These are phyloP conservation scores for Drosophila mimetica DNA, from an alignment of 2,888 invertebrate genomes.

Conservation along the genomic window DNA sequence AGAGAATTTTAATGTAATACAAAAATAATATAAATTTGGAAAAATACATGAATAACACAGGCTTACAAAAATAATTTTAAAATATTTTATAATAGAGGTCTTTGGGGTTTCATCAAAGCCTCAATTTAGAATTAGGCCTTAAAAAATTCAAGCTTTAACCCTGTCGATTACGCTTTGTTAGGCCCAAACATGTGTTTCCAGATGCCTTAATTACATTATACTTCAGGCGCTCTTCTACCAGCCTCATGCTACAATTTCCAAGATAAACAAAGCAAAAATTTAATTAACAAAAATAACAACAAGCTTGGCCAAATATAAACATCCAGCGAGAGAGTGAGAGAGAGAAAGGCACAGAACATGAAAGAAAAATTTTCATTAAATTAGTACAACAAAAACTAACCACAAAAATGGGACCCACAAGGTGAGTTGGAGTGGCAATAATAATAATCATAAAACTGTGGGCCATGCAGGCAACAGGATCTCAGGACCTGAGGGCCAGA, in stretches of 20 bases:
- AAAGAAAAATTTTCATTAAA: conserved; percentile 66
- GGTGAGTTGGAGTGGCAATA: conserved; percentile 34
- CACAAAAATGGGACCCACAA: conserved; percentile 44
- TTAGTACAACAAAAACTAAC: conserved; percentile 60
- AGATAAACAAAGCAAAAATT: conserved; percentile 23
- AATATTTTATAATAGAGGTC: too few species aligned
- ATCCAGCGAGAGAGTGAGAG: not conserved
- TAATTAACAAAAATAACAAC: conserved; percentile 42
- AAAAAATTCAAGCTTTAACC: not conserved
- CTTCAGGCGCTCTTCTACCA: not conserved
- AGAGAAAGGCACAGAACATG: conserved; percentile 11
- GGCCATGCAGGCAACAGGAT: conserved; percentile 22
- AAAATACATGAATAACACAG: too few species aligned
- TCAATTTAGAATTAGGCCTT: not conserved
- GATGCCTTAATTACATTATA: conserved; percentile 2
- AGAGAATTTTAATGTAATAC: not conserved
- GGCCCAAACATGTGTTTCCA: conserved; percentile 7
- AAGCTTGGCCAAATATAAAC: conserved; percentile 25
- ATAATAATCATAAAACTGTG: conserved; percentile 39
- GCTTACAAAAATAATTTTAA: too few species aligned
- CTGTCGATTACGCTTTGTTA: conserved; percentile 12
- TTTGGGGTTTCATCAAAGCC: too few species aligned
- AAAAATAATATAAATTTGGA: too few species aligned
- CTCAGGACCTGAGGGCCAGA: conserved; percentile 13
- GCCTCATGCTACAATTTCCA: conserved; percentile 24